Evolutionary conservation across 2,888 invertebrate genomes (phyloP).

Genomic region (Creontiades dilutus): DNA sequence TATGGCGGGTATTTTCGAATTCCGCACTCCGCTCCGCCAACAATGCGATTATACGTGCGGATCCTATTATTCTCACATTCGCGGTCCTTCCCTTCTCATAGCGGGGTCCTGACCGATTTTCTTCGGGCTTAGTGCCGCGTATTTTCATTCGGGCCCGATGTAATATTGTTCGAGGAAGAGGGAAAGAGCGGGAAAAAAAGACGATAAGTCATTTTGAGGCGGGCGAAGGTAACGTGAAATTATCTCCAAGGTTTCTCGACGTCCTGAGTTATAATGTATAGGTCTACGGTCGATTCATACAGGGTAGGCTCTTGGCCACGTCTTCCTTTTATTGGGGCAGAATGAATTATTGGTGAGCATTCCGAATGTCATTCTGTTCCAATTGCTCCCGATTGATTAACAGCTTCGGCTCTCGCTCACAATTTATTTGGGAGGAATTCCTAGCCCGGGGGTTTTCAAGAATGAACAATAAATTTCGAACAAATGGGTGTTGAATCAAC

Average conservation of each 20-base stretch:
- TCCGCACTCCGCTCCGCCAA: slow-evolving; percentile 28
- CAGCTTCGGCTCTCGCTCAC: not conserved
- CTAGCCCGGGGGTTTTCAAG: too few species aligned
- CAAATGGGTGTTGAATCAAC: too few species aligned
- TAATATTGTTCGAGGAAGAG: not conserved
- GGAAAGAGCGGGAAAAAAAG: not conserved
- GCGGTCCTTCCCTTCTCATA: slow-evolving; percentile 10
- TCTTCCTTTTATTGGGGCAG: slow-evolving; percentile 2
- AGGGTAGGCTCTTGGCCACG: not conserved
- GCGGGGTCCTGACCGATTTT: slow-evolving; percentile 7
- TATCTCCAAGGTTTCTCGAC: not conserved
- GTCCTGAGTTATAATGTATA: slow-evolving; percentile 22
- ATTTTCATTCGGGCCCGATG: slow-evolving; percentile 32
- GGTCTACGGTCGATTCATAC: not conserved
- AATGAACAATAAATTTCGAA: too few species aligned
- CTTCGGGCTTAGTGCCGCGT: not conserved
- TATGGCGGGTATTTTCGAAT: slow-evolving; percentile 36
- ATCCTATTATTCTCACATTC: slow-evolving; percentile 43
- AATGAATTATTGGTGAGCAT: slow-evolving; percentile 46
- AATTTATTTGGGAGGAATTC: not conserved
- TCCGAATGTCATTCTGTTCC: slow-evolving; percentile 56
- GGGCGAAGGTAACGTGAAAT: slow-evolving; percentile 45
- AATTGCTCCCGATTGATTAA: slow-evolving; percentile 33
- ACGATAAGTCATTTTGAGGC: slow-evolving; percentile 53
- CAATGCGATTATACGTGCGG: slow-evolving; percentile 48